Evolutionary conservation across 2,888 invertebrate species (phyloP).

Genomic region (Tenthredo livida): DNA sequence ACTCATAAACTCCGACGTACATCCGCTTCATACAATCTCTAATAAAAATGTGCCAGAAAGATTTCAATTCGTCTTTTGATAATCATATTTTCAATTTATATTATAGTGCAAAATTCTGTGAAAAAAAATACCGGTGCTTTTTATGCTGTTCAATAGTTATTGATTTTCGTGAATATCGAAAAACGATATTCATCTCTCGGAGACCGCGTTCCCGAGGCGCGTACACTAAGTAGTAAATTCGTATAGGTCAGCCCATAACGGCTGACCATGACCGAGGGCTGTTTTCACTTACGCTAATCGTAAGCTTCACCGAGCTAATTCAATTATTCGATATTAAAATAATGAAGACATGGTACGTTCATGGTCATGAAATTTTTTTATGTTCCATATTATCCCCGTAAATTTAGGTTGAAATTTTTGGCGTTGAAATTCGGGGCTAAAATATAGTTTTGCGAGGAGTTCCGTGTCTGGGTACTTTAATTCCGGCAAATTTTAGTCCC

Average conservation of each 20-base stretch:
- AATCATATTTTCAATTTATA: neutral
- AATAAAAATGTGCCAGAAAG: neutral
- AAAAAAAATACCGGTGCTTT: neutral
- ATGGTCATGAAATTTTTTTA: neutral
- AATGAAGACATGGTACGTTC: neutral
- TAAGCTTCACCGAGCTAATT: neutral
- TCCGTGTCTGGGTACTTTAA: neutral
- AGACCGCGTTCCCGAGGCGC: neutral
- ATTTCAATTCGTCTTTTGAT: neutral
- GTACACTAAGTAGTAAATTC: neutral
- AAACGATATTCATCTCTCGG: neutral
- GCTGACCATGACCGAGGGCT: slow-evolving; percentile 21
- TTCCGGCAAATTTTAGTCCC: neutral
- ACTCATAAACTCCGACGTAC: neutral
- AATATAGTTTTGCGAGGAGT: neutral
- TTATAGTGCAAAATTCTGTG: neutral
- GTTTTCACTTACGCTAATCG: slow-evolving; percentile 13
- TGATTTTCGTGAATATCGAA: neutral
- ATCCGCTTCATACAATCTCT: neutral
- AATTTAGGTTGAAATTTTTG: neutral
- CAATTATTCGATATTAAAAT: neutral
- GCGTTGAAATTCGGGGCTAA: neutral
- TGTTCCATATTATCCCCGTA: neutral
- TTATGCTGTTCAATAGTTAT: neutral
- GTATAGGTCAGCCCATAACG: slow-evolving; percentile 17